Percentiles rank a stretch among this genome's conserved stretches.
phyloP scores from a whole-genome alignment of 2,113 vertebrate species.

The Callipepla squamata region DNA sequence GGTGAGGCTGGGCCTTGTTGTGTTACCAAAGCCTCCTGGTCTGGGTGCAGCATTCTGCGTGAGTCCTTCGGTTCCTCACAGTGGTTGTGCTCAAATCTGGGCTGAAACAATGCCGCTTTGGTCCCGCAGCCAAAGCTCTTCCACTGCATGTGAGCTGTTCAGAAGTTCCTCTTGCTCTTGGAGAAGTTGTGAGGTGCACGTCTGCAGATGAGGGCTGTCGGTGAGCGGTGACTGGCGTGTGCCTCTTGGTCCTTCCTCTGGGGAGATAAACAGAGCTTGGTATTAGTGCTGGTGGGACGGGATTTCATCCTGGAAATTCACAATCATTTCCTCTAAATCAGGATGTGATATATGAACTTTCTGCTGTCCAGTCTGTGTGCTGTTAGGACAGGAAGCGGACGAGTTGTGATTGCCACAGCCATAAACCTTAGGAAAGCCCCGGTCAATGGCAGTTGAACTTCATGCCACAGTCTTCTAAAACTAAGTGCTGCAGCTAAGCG shows the following conservation, averaged over 20 bases:
- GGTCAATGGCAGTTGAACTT: neutral
- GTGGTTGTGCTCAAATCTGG: neutral
- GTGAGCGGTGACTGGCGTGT: neutral
- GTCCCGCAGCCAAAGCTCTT: neutral
- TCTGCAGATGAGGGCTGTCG: neutral
- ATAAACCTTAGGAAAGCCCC: neutral
- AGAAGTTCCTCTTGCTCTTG: neutral
- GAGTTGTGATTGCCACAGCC: neutral
- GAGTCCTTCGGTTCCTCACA: neutral
- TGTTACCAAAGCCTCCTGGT: neutral
- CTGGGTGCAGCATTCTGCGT: neutral
- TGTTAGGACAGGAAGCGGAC: constrained; percentile 40
- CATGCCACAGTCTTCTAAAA: neutral
- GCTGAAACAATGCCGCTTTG: neutral
- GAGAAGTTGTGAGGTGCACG: neutral
- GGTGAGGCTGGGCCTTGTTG: neutral
- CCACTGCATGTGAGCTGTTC: neutral
- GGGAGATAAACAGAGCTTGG: neutral
- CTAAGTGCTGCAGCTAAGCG: neutral
- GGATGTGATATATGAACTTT: constrained; percentile 40
- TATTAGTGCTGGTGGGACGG: constrained; percentile 32
- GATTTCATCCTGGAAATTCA: constrained; percentile 53
- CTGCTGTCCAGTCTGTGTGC: neutral
- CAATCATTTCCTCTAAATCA: constrained; percentile 61
- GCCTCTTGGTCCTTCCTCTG: constrained; percentile 7